phyloP scores from a whole-genome alignment of 2,797 vertebrate genomes.

The Rhinella marina region DNA sequence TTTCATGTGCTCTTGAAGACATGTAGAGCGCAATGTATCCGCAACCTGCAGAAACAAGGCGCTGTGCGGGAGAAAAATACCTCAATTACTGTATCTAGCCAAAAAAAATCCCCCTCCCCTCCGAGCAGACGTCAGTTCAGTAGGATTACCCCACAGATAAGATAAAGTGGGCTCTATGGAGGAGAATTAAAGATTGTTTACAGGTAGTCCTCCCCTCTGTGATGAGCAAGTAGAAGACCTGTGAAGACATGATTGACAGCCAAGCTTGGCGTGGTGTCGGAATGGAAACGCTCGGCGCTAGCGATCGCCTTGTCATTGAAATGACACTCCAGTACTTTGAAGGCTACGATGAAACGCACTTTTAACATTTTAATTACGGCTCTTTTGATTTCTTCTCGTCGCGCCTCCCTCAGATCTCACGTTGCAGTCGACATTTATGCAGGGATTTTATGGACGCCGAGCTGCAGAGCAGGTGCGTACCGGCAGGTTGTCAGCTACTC shows the following conservation, averaged over 20 bases:
- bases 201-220: neutral
- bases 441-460: neutral
- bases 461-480: neutral
- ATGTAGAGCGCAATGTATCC: neutral
- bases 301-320: neutral
- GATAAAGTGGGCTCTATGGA: neutral
- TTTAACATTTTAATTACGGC: slow-evolving; percentile 18
- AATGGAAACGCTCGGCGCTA: neutral
- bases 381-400: neutral
- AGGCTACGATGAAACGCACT: neutral
- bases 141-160: neutral
- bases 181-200: neutral
- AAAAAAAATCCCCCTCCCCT: slow-evolving; percentile 46
- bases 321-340: slow-evolving; percentile 1
- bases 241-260: neutral
- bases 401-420: slow-evolving; percentile 13
- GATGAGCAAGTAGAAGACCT: neutral
- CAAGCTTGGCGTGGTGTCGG: neutral
- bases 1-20: neutral
- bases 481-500: neutral
- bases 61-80: neutral
- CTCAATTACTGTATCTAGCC: neutral
- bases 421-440: neutral
- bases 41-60: slow-evolving; percentile 29
- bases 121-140: neutral